Evolutionary conservation across 1,140 invertebrate genomes (phyloP).

Genomic region (Matsumurasca onukii): DNA sequence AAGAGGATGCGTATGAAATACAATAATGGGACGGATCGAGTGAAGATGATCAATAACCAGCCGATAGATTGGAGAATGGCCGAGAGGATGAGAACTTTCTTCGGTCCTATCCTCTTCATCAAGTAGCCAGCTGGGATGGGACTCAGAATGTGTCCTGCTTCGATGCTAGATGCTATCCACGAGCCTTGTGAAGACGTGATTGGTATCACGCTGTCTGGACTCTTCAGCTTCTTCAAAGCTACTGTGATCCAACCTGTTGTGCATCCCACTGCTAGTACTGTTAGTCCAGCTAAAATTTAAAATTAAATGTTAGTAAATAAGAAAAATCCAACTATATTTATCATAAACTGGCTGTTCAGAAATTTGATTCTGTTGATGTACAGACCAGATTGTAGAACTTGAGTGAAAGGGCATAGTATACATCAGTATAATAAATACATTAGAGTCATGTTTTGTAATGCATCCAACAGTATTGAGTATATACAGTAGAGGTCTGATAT

Average conservation of each 20-base stretch:
- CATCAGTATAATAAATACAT: no score
- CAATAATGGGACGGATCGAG: slow-evolving; percentile 43
- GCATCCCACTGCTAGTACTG: slow-evolving; percentile 51
- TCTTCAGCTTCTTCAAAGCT: slow-evolving; percentile 57
- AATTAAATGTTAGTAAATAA: no score
- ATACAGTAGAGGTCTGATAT: no score
- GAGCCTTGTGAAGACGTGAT: slow-evolving; percentile 32
- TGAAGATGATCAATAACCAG: slow-evolving; percentile 34
- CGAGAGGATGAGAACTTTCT: slow-evolving; percentile 63
- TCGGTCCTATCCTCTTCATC: slow-evolving; percentile 74
- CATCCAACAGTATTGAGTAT: no score
- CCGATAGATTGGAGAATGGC: slow-evolving; percentile 43
- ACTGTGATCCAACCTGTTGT: slow-evolving; percentile 77
- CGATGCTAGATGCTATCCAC: slow-evolving; percentile 36
- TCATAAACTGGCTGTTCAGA: no score
- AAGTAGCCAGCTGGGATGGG: slow-evolving; percentile 49
- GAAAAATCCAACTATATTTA: no score
- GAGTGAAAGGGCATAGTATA: no score
- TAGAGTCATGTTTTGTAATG: no score
- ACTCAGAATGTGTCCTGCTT: slow-evolving; percentile 37
- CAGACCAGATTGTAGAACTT: no score
- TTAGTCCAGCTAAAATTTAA: slow-evolving; percentile 31
- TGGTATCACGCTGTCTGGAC: slow-evolving; percentile 29
- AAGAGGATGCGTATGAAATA: slow-evolving; percentile 62
- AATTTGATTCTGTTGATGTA: no score